phyloP scores from a whole-genome alignment of 1,140 invertebrate genomes.

The Macrostomum lignano region DNA sequence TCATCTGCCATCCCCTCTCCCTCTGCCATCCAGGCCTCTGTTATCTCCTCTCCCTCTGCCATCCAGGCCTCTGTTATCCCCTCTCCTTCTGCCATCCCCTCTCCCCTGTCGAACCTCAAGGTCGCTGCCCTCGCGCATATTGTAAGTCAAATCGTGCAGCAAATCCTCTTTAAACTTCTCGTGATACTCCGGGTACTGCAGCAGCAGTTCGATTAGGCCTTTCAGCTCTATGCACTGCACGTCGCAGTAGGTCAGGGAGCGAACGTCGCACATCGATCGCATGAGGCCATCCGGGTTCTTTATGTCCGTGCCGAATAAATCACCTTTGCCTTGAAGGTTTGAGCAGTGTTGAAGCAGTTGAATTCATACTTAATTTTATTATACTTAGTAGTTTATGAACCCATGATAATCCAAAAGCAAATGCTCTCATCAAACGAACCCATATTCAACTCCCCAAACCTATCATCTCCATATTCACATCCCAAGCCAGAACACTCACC shows the following conservation, averaged over 20 bases:
- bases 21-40: too few relatives aligned
- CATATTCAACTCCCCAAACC: background rate
- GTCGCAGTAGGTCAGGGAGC: constrained; percentile 73
- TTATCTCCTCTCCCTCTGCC: too few relatives aligned
- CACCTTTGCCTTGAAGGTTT: constrained; percentile 61
- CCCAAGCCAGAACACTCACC: constrained; percentile 11
- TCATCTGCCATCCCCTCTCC: too few relatives aligned
- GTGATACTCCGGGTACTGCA: constrained; percentile 69
- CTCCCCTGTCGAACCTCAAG: too few relatives aligned
- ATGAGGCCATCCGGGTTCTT: constrained; percentile 42
- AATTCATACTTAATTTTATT: too few relatives aligned
- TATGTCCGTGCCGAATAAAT: constrained; percentile 76
- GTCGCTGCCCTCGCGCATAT: constrained; percentile 67
- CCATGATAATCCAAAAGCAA: too few relatives aligned
- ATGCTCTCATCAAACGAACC: background rate
- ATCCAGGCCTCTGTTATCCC: too few relatives aligned
- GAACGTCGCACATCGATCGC: constrained; percentile 70
- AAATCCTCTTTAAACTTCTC: constrained; percentile 63
- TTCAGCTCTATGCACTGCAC: constrained; percentile 62
- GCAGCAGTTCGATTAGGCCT: constrained; percentile 50
- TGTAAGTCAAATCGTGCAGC: constrained; percentile 74
- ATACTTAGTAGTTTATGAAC: too few relatives aligned
- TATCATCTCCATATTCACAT: background rate
- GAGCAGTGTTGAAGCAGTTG: too few relatives aligned
- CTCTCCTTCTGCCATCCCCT: too few relatives aligned